phyloP scores from a whole-genome alignment of 2,888 invertebrate genomes.

The Arge pagana region DNA sequence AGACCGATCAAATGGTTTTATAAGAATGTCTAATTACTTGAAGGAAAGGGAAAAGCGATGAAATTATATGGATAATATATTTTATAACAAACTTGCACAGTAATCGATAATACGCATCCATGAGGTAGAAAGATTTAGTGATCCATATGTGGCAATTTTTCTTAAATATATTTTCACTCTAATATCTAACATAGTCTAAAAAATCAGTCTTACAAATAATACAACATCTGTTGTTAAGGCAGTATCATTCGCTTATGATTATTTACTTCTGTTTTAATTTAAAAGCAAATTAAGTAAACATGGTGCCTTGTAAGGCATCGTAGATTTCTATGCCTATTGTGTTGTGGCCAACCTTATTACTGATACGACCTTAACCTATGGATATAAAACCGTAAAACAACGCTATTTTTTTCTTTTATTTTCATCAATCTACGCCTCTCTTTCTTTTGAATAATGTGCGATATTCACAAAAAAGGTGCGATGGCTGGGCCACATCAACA shows the following conservation, averaged over 20 bases:
- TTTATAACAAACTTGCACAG: slow-evolving; percentile 45
- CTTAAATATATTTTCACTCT: slow-evolving; percentile 27
- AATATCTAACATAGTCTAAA: slow-evolving; percentile 33
- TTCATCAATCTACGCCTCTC: not conserved
- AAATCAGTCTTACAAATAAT: slow-evolving; percentile 52
- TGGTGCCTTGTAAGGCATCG: slow-evolving; percentile 14
- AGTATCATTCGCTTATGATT: slow-evolving; percentile 33
- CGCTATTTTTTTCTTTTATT: not conserved
- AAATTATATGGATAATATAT: slow-evolving; percentile 34
- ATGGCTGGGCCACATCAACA: slow-evolving; percentile 28
- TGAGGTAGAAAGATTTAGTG: slow-evolving; percentile 27
- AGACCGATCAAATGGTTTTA: no score
- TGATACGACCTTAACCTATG: slow-evolving; percentile 21
- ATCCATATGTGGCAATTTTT: slow-evolving; percentile 22
- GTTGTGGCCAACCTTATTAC: slow-evolving; percentile 13
- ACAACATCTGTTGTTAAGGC: slow-evolving; percentile 46
- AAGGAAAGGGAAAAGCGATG: slow-evolving; percentile 10
- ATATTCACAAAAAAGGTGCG: slow-evolving; percentile 21
- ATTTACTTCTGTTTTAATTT: slow-evolving; percentile 33
- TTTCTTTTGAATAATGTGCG: slow-evolving; percentile 10
- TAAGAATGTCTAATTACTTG: no score
- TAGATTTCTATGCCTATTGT: not conserved
- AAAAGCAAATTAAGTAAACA: slow-evolving; percentile 20
- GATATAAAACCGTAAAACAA: slow-evolving; percentile 14
- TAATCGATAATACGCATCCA: slow-evolving; percentile 37